Evolutionary conservation across 2,888 invertebrate species (phyloP).

Genomic region (Liodrosophila aerea): DNA sequence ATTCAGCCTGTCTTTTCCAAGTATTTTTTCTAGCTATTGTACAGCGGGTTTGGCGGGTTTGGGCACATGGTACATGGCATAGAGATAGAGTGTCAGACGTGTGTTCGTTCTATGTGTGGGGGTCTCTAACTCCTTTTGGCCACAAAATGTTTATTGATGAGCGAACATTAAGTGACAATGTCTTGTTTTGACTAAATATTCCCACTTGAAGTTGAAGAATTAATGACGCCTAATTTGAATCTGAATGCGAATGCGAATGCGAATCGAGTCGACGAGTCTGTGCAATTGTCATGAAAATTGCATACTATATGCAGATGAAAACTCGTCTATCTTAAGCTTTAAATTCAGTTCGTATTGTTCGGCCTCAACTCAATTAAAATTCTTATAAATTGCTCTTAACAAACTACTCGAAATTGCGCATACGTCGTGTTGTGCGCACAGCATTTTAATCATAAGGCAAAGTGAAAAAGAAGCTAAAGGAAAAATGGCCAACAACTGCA

Average conservation of each 20-base stretch:
- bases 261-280: slow-evolving; percentile 13
- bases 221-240: slow-evolving; percentile 52
- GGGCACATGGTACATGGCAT: slow-evolving; percentile 6
- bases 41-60: slow-evolving; percentile 44
- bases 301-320: slow-evolving; percentile 13
- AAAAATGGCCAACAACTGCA: slow-evolving; percentile 32
- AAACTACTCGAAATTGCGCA: slow-evolving; percentile 47
- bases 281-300: slow-evolving; percentile 47
- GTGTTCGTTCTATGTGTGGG: no score
- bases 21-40: slow-evolving; percentile 37
- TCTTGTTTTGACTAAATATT: slow-evolving; percentile 59
- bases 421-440: slow-evolving; percentile 43
- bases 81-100: neutral
- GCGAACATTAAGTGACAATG: slow-evolving; percentile 57
- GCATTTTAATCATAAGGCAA: slow-evolving; percentile 44
- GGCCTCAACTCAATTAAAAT: slow-evolving; percentile 37
- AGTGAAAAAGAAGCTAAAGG: slow-evolving; percentile 20
- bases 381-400: slow-evolving; percentile 42
- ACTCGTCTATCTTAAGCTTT: slow-evolving; percentile 24
- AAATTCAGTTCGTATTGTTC: slow-evolving; percentile 19
- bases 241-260: slow-evolving; percentile 34
- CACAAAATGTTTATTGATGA: slow-evolving; percentile 49
- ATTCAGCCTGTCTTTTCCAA: slow-evolving; percentile 43
- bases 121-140: slow-evolving; percentile 36
- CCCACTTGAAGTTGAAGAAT: slow-evolving; percentile 38